Base-by-base conservation (phyloP, 2,888 invertebrate species). In the Junonia oenone region DNA sequence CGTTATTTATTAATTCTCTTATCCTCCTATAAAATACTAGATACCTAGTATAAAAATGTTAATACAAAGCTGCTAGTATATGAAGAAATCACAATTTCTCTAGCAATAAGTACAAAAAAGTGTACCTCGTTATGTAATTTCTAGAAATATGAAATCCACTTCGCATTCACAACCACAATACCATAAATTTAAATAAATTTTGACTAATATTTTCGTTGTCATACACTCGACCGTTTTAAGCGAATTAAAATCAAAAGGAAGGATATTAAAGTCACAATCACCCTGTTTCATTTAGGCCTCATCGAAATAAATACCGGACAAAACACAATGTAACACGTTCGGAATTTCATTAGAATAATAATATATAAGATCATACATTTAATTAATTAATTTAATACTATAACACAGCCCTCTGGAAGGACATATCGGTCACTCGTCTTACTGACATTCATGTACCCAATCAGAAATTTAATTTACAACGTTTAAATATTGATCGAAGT, bases 71-170 rank as follows among this genome's bases (percentile, higher is more conserved):
- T 17, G 40, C 48, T 63, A 58, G 48, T 55, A 35, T 47, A 58
- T 49, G 58, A 64, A 71, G 63, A 76, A 73, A 75, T 73, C 70
- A 73, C 73, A 71, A 72, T 73, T 72, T 67, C 27, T 63, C 75
- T 77, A 79, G 70, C 69, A 68, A 61, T 73, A 68, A 76, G 76
- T 81, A 81, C 75, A 64, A 74, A 75, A 75, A 64, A 73, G 76
- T 55, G 55, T 79, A 78, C 77, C 69, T 63, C 61, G 43, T 65
- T 55, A 55, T 55, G 62, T 71, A 67, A 60, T 68, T 61, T 63
- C 63, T 68, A 76, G 69, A 71, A 66, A 26, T 26, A 43, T 13
- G 13, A n/a, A 14, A 77, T 75, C 81, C 81, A 80, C 79, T 51
- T 52, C 15, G 27, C 40, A 46, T 58, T 58, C 51, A 57, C 63